Conservation (phyloP, 2,797 vertebrate genomes). For the Galagoides demidoff region DNA sequence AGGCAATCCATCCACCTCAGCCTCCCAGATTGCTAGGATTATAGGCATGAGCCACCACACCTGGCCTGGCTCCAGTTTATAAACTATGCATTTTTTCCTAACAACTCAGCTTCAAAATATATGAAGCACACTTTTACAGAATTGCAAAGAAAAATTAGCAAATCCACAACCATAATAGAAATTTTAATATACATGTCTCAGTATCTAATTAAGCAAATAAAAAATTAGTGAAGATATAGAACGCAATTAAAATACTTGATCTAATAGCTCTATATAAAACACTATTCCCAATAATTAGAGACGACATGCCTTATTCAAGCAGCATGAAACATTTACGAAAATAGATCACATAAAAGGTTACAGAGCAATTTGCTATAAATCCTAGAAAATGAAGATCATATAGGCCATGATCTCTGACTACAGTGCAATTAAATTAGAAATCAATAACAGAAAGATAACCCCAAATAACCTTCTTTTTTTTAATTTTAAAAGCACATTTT, state of each 20-base stretch:
- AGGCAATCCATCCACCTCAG: too few relatives aligned
- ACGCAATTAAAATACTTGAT: constrained; percentile 75
- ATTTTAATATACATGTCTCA: constrained; percentile 68
- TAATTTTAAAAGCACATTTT: constrained; percentile 55
- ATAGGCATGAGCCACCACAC: too few relatives aligned
- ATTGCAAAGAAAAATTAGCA: constrained; percentile 66
- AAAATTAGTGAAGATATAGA: constrained; percentile 78
- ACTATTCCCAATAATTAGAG: constrained; percentile 65
- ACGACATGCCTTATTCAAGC: constrained; percentile 54
- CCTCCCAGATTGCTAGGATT: too few relatives aligned
- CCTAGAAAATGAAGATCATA: constrained; percentile 31
- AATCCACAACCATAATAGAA: constrained; percentile 62
- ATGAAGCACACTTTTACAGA: constrained; percentile 61
- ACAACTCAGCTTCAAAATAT: constrained; percentile 48
- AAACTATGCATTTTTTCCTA: constrained; percentile 10
- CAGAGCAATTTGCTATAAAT: constrained; percentile 61
- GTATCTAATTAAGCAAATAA: constrained; percentile 80
- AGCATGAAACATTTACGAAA: constrained; percentile 72
- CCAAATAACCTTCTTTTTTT: not conserved
- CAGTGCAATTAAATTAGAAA: constrained; percentile 68
- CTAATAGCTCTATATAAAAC: constrained; percentile 69
- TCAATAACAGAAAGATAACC: constrained; percentile 57
- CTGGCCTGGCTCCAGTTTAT: not conserved
- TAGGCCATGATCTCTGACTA: constrained; percentile 55
- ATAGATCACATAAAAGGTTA: constrained; percentile 62